These are phyloP conservation scores for Lordiphosa fenestrarum DNA, from an alignment of 2,888 invertebrate genomes.

Conservation along the genomic window DNA sequence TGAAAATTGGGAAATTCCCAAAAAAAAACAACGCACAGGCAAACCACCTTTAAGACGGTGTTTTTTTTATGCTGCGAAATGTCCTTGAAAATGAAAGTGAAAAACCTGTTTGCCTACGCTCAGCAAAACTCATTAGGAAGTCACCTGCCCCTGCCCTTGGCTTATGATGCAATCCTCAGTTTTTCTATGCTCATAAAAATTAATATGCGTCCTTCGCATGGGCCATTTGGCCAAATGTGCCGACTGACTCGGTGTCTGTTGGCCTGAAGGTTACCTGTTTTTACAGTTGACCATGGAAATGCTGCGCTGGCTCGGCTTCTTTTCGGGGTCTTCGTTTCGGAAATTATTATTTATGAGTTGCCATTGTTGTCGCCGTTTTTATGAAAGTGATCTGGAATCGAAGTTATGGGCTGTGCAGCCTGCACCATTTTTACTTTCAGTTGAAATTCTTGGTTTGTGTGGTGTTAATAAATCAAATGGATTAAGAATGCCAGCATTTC, in stretches of 20 bases:
- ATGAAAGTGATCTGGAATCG: conserved; percentile 63
- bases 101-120: conserved; percentile 49
- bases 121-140: conserved; percentile 54
- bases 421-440: conserved; percentile 63
- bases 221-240: conserved; percentile 52
- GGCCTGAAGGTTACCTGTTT: conserved; percentile 68
- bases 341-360: conserved; percentile 75
- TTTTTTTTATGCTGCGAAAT: conserved; percentile 58
- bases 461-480: conserved; percentile 47
- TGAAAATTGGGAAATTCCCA: conserved; percentile 26
- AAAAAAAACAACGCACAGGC: conserved; percentile 1
- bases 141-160: conserved; percentile 47
- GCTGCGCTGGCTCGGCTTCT: conserved; percentile 25
- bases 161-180: conserved; percentile 71
- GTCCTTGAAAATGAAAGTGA: conserved; percentile 73
- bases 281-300: conserved; percentile 50
- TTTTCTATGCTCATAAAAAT: conserved; percentile 76
- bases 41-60: neutral
- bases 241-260: conserved; percentile 50
- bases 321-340: conserved; percentile 36
- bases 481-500: conserved; percentile 2
- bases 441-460: conserved; percentile 39
- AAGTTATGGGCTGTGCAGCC: conserved; percentile 36
- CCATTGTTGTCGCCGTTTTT: conserved; percentile 66
- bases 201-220: conserved; percentile 76